Percentiles rank a stretch among this genome's conserved stretches.
These are phyloP conservation scores for Neofelis nebulosa DNA, from an alignment of 2,113 vertebrate genomes.

Conservation along the genomic window DNA sequence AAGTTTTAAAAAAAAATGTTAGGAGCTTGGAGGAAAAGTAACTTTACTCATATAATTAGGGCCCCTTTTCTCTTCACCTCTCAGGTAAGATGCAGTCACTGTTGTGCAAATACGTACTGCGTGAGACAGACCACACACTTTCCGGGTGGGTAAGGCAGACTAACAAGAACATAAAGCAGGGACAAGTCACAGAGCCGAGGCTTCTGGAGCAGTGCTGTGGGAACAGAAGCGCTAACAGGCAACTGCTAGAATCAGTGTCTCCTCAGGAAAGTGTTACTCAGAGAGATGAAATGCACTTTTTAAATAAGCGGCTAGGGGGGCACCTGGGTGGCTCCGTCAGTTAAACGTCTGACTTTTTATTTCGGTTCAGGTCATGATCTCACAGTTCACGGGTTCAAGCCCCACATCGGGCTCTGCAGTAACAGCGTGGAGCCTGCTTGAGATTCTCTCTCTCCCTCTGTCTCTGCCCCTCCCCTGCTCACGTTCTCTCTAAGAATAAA, in stretches of 20 bases:
- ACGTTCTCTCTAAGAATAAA: too few species aligned
- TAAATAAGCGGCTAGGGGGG: neutral
- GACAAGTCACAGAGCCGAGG: neutral
- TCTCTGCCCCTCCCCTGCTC: too few species aligned
- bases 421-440: too few species aligned
- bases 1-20: neutral
- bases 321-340: too few species aligned
- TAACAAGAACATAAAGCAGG: neutral
- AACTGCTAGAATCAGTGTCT: neutral
- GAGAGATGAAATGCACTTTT: neutral
- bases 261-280: neutral
- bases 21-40: slow-evolving; percentile 48
- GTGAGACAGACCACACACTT: neutral
- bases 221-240: neutral
- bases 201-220: neutral
- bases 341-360: too few species aligned
- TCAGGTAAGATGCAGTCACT: neutral
- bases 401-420: too few species aligned
- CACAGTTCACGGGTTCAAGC: too few species aligned
- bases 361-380: too few species aligned
- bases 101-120: neutral
- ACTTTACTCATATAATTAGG: neutral
- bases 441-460: too few species aligned
- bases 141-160: neutral
- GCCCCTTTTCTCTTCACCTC: neutral